Evolutionary conservation across 2,888 invertebrate genomes (phyloP).

Genomic region (Zygaena filipendulae): DNA sequence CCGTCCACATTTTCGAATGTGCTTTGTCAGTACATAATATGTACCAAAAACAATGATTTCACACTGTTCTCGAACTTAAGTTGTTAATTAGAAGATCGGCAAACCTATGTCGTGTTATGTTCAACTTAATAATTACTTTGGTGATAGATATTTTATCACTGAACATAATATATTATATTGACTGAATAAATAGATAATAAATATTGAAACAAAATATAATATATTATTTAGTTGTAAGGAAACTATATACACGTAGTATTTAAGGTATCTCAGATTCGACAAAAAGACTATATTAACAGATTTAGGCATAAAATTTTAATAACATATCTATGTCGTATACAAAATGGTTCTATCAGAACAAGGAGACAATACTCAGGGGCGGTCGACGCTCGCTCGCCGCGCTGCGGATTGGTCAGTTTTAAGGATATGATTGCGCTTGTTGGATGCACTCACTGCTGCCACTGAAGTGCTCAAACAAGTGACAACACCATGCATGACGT

Average conservation of each 20-base stretch:
- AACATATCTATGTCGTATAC: conserved; percentile 64
- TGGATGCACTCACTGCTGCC: conserved; percentile 1
- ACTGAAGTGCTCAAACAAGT: too few relatives aligned
- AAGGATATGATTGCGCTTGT: conserved; percentile 12
- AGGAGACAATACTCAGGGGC: conserved; percentile 55
- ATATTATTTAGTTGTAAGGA: conserved; percentile 41
- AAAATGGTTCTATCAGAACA: conserved; percentile 44
- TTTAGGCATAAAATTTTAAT: conserved; percentile 62
- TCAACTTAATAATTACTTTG: too few relatives aligned
- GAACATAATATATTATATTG: conserved; percentile 47
- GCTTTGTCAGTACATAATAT: conserved; percentile 25
- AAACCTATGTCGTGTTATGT: too few relatives aligned
- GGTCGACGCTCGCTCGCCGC: conserved; percentile 18
- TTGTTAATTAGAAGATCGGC: too few relatives aligned
- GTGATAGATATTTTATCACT: conserved; percentile 52
- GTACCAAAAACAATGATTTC: conserved; percentile 35
- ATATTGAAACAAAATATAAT: conserved; percentile 43
- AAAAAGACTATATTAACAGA: conserved; percentile 61
- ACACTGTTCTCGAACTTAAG: conserved; percentile 31
- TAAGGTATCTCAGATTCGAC: conserved; percentile 66
- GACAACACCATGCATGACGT: too few relatives aligned
- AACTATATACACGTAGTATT: conserved; percentile 43
- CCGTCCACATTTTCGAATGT: conserved; percentile 62
- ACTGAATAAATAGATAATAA: conserved; percentile 61
- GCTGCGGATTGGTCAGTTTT: too few relatives aligned